Percentiles rank a stretch among this genome's conserved stretches.
Evolutionary conservation across 2,113 vertebrate genomes (phyloP).

Genomic region (Sigmodon hispidus): DNA sequence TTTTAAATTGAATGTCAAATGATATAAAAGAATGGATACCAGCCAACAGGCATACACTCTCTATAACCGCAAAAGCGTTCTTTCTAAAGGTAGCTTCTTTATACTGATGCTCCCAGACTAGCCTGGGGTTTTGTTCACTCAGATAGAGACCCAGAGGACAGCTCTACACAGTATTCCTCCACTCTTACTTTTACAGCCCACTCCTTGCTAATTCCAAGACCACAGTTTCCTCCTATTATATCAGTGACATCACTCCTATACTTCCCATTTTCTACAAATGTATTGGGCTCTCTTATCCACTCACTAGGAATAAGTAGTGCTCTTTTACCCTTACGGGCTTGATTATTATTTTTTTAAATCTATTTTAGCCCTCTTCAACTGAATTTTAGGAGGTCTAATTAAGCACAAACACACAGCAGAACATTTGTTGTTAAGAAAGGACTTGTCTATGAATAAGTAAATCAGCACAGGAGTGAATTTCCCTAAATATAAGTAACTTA

Average conservation of each 20-base stretch:
- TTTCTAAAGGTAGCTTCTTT: not conserved
- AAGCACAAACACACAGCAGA: not conserved
- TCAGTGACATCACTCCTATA: not conserved
- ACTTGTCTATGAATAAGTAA: not conserved
- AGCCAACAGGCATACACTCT: not conserved
- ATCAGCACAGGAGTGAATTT: not conserved
- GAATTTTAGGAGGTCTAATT: not conserved
- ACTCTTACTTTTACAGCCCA: not conserved
- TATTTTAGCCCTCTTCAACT: not conserved
- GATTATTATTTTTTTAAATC: not conserved
- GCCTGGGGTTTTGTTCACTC: not conserved
- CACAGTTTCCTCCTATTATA: not conserved
- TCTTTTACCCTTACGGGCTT: not conserved
- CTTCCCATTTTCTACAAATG: not conserved
- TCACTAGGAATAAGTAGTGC: not conserved
- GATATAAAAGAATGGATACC: not conserved
- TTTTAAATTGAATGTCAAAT: not conserved
- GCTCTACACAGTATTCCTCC: not conserved
- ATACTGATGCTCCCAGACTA: not conserved
- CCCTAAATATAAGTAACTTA: not conserved
- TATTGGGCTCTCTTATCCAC: not conserved
- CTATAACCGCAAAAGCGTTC: not conserved
- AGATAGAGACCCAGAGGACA: too few species aligned
- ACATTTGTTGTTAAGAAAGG: conserved; percentile 8
- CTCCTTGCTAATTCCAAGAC: not conserved